A percentile compares a stretch with the other conserved stretches of the same genome.
These are phyloP conservation scores for Ochotona princeps DNA, from an alignment of 2,113 vertebrate genomes.

Conservation along the genomic window DNA sequence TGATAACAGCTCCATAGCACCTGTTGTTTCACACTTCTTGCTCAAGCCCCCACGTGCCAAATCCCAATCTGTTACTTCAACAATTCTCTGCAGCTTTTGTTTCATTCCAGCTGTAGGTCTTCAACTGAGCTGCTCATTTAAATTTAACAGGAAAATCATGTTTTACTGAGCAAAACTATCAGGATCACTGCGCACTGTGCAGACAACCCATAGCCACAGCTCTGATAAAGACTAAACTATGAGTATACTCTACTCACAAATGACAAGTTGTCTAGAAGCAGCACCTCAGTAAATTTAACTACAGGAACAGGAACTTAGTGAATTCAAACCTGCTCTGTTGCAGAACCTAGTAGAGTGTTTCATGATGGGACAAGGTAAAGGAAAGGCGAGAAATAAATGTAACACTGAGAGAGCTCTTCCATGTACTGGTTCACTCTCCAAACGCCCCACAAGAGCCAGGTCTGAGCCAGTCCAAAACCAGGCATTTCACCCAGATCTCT, in stretches of 20 bases:
- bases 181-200: slow-evolving; percentile 80
- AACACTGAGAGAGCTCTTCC: neutral
- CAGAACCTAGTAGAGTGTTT: slow-evolving; percentile 1
- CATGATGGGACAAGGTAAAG: neutral
- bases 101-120: slow-evolving; percentile 80
- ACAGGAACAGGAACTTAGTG: neutral
- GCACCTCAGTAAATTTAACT: slow-evolving; percentile 57
- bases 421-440: too few relatives aligned
- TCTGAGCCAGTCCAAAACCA: too few relatives aligned
- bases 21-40: slow-evolving; percentile 84
- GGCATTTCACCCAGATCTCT: too few relatives aligned
- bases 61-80: slow-evolving; percentile 79
- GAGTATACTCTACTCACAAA: slow-evolving; percentile 78
- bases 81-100: slow-evolving; percentile 82
- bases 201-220: slow-evolving; percentile 43
- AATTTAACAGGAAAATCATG: slow-evolving; percentile 71
- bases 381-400: neutral
- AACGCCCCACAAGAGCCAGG: too few relatives aligned
- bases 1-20: slow-evolving; percentile 81
- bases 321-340: slow-evolving; percentile 3
- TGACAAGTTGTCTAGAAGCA: slow-evolving; percentile 59
- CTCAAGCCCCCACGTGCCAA: slow-evolving; percentile 77
- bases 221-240: slow-evolving; percentile 78
- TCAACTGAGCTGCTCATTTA: slow-evolving; percentile 78
- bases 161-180: slow-evolving; percentile 83